Base-by-base conservation (phyloP, 2,797 vertebrate genomes). In the Coendou prehensilis region DNA sequence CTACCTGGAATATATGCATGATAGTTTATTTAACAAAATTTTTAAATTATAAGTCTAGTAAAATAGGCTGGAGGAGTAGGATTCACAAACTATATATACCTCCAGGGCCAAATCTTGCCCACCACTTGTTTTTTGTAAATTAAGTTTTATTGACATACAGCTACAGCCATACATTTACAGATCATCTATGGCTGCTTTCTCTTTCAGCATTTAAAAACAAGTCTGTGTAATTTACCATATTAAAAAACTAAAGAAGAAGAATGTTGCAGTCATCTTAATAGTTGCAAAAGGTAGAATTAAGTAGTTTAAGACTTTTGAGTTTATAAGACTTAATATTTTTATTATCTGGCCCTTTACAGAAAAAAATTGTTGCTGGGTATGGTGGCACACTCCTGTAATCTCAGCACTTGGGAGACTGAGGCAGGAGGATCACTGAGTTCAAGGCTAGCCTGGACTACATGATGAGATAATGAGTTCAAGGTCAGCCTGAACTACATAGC, bases 1-100 rank as follows among this genome's bases (percentile, higher is more conserved):
- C 64, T 33, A 86, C 33, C 45, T 91, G 52, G 87, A 75, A 76
- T 2, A 61, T 79, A 45, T 52, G 26, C 54, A 73, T 64, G 54
- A 61, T 67, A 45, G 18, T 78, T 95, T 95, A 86, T 94, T 95
- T 97, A 76, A 50, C 63, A 93, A 79, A 71, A 57, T 69, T 45
- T 41, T 93, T 91, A 78, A 78, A 15, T 96, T 88, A 73, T 73
- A 94, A 94, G 61, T 54, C 45, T 50, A 9, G 0, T 73, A 63
- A 87, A 91, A 33, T 33, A 90, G 22, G 33, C 59, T 81, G 71
- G 85, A 56, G 30, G 5, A 63, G 22, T 56, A 47, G 57, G 28
- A 50, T 56, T 96, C 41, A 94, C 54, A 69, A 61, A 33, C 26
- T 92, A 33, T 0, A 89, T 88, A 33, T 0, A 93, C 10, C 56